Base-by-base conservation (phyloP, 2,113 vertebrate species). In the Sciurus niger region DNA sequence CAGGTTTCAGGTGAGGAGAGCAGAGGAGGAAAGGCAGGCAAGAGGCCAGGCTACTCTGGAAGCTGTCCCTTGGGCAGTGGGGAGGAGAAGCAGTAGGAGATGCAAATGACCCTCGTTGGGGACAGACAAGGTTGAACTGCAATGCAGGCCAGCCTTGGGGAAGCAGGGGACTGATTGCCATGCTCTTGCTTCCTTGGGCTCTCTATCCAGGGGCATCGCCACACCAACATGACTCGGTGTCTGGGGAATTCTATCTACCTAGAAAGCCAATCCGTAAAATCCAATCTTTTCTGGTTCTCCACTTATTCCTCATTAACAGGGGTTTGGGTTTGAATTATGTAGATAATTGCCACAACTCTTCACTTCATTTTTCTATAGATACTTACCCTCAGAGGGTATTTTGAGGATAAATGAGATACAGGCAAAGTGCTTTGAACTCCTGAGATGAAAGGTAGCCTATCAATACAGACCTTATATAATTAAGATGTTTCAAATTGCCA, bases 401-500 rank as follows among this genome's bases (percentile, higher is more conserved):
- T 91, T 95, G 78, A 97, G 96, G 93, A 96, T 96, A 90, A 96
- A 96, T 95, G 78, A 89, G 58, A 80, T 76, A 76, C 8, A 53
- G 90, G 82, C 74, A 96, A 68, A 88, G 48, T 18, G 25, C 93
- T 96, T 96, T 96, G 93, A 95, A 94, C 82, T 94, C 78, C 79
- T 95, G 58, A 83, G 51, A 87, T 84, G 96, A 92, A 93, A 97
- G 70, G 85, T 86, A 86, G 51, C 94, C 22, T 97, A 87, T 97
- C 89, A 96, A 96, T 96, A 89, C 67, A 93, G 94, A n/a, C 79
- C 67, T 95, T 63, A 28, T 70, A 78, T 94, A 94, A 96, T 96
- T 96, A 97, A 97, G 96, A 95, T 65, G 84, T 80, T 97, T 96
- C 86, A 73, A 96, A 97, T 96, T 83, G 91, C 94, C 94, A 63